A percentile compares a stretch with the other conserved stretches of the same genome.
Evolutionary conservation across 1,140 invertebrate genomes (phyloP).

Genomic region (Battus philenor): DNA sequence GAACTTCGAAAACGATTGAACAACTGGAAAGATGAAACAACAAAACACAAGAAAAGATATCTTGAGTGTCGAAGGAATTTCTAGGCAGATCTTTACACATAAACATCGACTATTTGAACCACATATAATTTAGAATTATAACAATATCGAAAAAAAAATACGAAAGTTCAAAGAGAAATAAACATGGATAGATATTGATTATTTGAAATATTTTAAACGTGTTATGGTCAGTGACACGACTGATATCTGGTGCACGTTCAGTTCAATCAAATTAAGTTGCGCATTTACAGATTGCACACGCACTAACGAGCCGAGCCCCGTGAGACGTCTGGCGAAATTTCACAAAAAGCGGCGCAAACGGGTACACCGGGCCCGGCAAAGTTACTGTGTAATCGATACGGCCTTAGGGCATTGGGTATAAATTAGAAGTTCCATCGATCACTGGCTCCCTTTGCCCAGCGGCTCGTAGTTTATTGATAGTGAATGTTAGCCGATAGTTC

Average conservation of each 20-base stretch:
- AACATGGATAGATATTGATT: no score
- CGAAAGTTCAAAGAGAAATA: no score
- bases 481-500: conserved; percentile 59
- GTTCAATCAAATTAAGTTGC: conserved; percentile 12
- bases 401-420: conserved; percentile 67
- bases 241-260: not conserved
- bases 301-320: conserved; percentile 27
- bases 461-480: conserved; percentile 65
- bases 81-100: no score
- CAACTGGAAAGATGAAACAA: no score
- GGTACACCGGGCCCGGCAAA: conserved; percentile 35
- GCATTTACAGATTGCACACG: conserved; percentile 13
- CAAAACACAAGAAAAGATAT: no score
- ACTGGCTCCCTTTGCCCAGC: conserved; percentile 64
- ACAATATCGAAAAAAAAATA: no score
- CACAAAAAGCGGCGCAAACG: conserved; percentile 39
- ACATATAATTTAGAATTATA: no score
- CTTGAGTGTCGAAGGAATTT: no score
- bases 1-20: no score
- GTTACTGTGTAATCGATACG: conserved; percentile 66
- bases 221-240: no score
- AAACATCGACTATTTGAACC: no score
- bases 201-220: no score
- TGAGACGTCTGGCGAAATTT: conserved; percentile 37
- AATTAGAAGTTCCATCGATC: conserved; percentile 72